Evolutionary conservation across 2,888 invertebrate species (phyloP), one percentile per base, ranked within the genome.

Genomic region (Baccha elongata): DNA sequence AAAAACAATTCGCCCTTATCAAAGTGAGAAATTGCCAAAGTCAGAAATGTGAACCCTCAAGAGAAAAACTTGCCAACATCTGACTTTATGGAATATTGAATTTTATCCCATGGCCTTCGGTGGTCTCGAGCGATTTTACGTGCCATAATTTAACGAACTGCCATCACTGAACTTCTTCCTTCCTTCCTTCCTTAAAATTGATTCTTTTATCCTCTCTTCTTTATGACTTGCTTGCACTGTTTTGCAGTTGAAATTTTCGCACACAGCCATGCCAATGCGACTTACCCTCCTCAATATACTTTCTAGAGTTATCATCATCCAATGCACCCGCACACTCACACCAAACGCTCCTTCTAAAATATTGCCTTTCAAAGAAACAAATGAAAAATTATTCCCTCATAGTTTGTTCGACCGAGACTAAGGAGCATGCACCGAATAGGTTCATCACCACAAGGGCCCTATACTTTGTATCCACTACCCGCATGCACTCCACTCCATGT

Each of bases 281-380:
- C 10, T 8, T 10, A 3, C 35, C 35, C 35, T 6, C 26, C 26
- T 6, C 6, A 4, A 26, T 26, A 26, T 6, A 26, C 26, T 3
- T 6, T 26, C 53, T 19, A 8, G 19, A 55, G 55, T 21, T 50
- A 13, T 19, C 53, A 13, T 37, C 26, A 35, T 35, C 26, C 50
- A 65, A 35, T 21, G 37, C 44, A 32, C 58, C 55, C 74, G 21
- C 37, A 21, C 35, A 32, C 4, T 3, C 29, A 21, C 13, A 19
- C 26, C 46, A 19, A 21, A 50, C 8, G 42, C 78, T 65, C 23
- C 73, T 62, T 73, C 79, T 79, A 67, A 79, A 72, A 73, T 79
- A 73, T 79, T 52, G 79, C 79, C 79, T 68, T 73, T 73, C 67
- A 72, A 58, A 67, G 37, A 73, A 79, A 78, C 72, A 78, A 78